A percentile compares a stretch with the other conserved stretches of the same genome.
These are phyloP conservation scores for Magallana nippona DNA, from an alignment of 2,888 invertebrate species.

Conservation along the genomic window DNA sequence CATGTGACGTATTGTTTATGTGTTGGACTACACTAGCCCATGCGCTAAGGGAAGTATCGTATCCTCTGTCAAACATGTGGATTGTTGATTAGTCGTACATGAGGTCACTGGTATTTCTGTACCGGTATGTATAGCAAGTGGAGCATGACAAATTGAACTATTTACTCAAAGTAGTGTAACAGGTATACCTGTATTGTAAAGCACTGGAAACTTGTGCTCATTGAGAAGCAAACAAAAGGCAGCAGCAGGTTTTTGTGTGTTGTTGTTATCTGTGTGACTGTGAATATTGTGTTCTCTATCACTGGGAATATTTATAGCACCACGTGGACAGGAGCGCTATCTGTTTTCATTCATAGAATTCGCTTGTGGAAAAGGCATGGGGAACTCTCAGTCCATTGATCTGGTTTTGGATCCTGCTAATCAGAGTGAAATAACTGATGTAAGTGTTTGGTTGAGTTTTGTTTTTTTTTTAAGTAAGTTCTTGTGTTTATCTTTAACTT, in stretches of 20 bases:
- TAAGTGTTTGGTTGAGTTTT: not conserved
- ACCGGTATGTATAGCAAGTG: not conserved
- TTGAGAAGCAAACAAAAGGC: not conserved
- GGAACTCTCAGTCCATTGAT: not conserved
- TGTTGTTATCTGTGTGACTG: not conserved
- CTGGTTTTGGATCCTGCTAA: not conserved
- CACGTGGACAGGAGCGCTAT: not conserved
- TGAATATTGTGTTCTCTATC: not conserved
- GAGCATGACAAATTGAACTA: not conserved
- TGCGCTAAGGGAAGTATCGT: not conserved
- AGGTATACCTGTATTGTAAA: not conserved
- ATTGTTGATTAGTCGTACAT: no score
- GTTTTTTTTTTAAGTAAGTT: no score
- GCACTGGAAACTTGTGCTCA: constrained; percentile 16
- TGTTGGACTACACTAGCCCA: not conserved
- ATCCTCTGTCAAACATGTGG: no score
- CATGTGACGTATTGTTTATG: no score
- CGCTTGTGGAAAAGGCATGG: not conserved
- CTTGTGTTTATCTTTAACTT: no score
- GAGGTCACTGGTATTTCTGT: no score
- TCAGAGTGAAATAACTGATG: constrained; percentile 18
- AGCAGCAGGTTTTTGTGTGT: not conserved
- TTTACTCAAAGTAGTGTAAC: not conserved
- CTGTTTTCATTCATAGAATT: not conserved
- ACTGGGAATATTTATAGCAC: not conserved